Percentiles rank a stretch among this genome's conserved stretches.
These are phyloP conservation scores for Aplidium turbinatum DNA, from an alignment of 23 tunicate species.

Conservation along the genomic window DNA sequence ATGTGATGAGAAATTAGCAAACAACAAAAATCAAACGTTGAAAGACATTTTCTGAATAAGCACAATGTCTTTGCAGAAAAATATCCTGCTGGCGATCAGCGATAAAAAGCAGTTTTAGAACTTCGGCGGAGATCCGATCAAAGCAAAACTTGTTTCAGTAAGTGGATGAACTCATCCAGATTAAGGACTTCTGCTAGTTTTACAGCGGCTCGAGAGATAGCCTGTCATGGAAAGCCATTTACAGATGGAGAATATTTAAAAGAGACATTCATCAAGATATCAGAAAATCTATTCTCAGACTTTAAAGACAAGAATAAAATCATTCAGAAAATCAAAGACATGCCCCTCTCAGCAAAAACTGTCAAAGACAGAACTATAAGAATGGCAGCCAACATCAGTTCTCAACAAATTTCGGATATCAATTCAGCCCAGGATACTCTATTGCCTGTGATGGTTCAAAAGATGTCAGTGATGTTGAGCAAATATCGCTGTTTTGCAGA, in stretches of 20 bases:
- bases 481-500: constrained; percentile 39
- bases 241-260: constrained; percentile 26
- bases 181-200: no score
- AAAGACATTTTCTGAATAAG: no score
- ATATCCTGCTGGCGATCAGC: no score
- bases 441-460: constrained; percentile 50
- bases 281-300: constrained; percentile 36
- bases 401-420: constrained; percentile 43
- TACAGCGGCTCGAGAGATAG: no score
- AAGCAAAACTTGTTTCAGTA: no score
- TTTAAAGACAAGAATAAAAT: constrained; percentile 38
- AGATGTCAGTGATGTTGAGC: constrained; percentile 38
- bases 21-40: no score
- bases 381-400: constrained; percentile 41
- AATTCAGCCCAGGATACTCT: constrained; percentile 48
- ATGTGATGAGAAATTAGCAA: no score
- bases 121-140: no score
- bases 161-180: no score
- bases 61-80: no score
- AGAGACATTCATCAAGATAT: constrained; percentile 7
- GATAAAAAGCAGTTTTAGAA: no score
- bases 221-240: no score
- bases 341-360: constrained; percentile 43
- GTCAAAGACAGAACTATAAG: constrained; percentile 35
- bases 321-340: constrained; percentile 33